Evolutionary conservation across 2,113 vertebrate species (phyloP).

Genomic region (Anolis carolinensis): DNA sequence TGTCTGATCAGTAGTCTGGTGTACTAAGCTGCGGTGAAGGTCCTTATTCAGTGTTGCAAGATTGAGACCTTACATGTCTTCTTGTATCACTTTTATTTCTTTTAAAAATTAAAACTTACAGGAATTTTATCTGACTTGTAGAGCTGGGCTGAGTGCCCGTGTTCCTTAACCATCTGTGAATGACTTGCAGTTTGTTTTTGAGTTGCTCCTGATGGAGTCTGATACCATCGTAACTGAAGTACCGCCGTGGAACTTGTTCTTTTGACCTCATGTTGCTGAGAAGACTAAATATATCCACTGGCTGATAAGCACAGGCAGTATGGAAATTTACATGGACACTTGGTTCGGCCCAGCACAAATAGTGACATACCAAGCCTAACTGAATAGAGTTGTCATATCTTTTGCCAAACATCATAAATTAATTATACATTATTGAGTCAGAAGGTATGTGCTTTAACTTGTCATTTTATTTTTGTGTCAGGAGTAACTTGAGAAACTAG

Average conservation of each 20-base stretch:
- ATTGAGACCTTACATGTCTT: too few species aligned
- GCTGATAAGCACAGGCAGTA: neutral
- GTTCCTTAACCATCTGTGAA: neutral
- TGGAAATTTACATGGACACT: neutral
- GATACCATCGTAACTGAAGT: neutral
- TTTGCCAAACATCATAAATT: neutral
- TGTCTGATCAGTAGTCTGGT: neutral
- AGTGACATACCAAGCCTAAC: neutral
- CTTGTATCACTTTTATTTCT: neutral
- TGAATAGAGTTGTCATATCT: neutral
- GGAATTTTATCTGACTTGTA: neutral
- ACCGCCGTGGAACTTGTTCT: neutral
- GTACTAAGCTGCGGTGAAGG: neutral
- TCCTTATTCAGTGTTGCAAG: neutral
- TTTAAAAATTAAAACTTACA: neutral
- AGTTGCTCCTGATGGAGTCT: neutral
- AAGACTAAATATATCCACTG: slow-evolving; percentile 16
- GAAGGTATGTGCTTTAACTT: neutral
- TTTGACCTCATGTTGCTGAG: neutral
- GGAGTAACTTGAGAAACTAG: too few species aligned
- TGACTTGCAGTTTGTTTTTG: neutral
- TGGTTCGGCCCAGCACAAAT: neutral
- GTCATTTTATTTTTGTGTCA: too few species aligned
- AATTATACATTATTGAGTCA: neutral
- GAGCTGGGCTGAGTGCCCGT: neutral